Evolutionary conservation across 2,797 vertebrate species (phyloP).

Genomic region (Synanceia verrucosa): DNA sequence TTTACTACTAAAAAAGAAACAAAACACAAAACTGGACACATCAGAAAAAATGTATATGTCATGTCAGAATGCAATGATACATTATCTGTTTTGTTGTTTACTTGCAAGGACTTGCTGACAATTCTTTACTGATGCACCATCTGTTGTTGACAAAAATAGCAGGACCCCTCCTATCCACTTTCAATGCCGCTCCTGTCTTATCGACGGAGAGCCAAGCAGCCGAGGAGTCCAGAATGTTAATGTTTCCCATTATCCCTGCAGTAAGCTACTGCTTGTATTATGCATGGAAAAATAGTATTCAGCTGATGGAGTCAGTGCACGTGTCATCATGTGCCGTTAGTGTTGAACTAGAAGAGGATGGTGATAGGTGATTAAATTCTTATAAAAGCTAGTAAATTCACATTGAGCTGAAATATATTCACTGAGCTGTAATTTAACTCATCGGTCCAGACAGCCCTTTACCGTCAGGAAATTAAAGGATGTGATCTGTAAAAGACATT

Average conservation of each 20-base stretch:
- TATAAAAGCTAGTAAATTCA: not conserved
- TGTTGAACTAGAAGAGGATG: not conserved
- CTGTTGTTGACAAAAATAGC: conserved; percentile 15
- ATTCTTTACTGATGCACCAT: conserved; percentile 8
- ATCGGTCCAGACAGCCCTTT: not conserved
- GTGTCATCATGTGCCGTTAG: not conserved
- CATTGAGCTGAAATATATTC: not conserved
- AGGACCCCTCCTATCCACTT: not conserved
- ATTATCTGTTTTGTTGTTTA: not conserved
- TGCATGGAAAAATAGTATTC: not conserved
- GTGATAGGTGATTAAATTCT: not conserved
- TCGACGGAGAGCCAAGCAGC: not conserved
- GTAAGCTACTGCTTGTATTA: not conserved
- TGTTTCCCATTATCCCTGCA: not conserved
- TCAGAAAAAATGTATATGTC: not conserved
- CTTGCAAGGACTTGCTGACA: not conserved
- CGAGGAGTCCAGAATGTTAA: not conserved
- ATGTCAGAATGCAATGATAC: not conserved
- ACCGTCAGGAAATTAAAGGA: not conserved
- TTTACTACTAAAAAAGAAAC: too few relatives aligned
- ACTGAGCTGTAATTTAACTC: not conserved
- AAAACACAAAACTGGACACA: too few relatives aligned
- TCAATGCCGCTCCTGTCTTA: not conserved
- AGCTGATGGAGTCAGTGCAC: not conserved
- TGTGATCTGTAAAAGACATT: not conserved